These are phyloP conservation scores for Rhynchopsitta pachyrhyncha DNA, from an alignment of 2,113 vertebrate genomes.

Conservation along the genomic window DNA sequence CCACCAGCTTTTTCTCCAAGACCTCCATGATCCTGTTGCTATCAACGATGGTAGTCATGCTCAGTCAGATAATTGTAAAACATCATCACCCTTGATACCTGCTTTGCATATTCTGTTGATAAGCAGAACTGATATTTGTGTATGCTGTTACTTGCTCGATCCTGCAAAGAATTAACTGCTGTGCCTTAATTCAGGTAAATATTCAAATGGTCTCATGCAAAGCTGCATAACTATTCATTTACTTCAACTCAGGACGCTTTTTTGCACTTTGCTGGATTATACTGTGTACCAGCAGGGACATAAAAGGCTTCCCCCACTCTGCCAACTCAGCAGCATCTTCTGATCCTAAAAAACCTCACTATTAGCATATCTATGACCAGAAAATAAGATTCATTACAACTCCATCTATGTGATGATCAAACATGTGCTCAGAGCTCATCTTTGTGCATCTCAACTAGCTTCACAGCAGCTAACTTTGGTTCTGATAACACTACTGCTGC, in stretches of 20 bases:
- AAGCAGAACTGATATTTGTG: not conserved
- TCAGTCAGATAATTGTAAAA: not conserved
- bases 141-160: not conserved
- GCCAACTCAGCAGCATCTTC: not conserved
- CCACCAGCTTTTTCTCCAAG: not conserved
- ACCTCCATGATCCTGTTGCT: not conserved
- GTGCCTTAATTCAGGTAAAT: not conserved
- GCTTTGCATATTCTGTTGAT: not conserved
- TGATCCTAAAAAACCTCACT: not conserved
- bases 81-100: not conserved
- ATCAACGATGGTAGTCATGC: not conserved
- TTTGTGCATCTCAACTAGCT: not conserved
- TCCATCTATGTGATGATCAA: not conserved
- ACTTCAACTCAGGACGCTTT: not conserved
- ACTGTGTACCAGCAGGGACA: not conserved
- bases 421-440: not conserved
- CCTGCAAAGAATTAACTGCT: not conserved
- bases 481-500: not conserved
- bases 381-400: not conserved
- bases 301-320: not conserved
- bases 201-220: not conserved
- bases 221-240: not conserved
- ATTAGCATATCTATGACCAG: not conserved
- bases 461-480: not conserved
- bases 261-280: not conserved